Evolutionary conservation across 1,140 invertebrate genomes (phyloP), one percentile per base, ranked within the genome.

Genomic region (Diachasmimorpha longicaudata): DNA sequence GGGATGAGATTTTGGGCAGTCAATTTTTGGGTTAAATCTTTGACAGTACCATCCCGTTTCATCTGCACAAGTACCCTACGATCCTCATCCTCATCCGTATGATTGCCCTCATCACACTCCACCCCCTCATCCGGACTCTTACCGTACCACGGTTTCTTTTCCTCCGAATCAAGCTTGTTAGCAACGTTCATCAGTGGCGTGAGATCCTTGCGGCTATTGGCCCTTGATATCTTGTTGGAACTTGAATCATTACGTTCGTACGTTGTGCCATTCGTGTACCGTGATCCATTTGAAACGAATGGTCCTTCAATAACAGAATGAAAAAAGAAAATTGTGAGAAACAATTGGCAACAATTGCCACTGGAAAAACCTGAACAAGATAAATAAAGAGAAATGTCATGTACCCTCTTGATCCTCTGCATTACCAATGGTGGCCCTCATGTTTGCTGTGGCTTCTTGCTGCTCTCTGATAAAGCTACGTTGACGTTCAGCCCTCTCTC

Each of bases 21-120:
- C 78, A 97, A 87, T 87, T 95, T 95, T 84, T 96, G 95, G 37
- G 95, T 96, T 72, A 97, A 89, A 90, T 96, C 95, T 89, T 95
- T 95, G 25, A 96, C 95, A 36, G 94, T 95, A 79, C 93, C 93
- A 86, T 96, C 94, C 70, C 93, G 90, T 84, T 93, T 93, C 71
- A 93, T 82, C 77, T 93, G 92, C 70, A 93, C 82, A 67, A 93
- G 84, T 68, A 91, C 89, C 78, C 90, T 90, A 79, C 91, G 88
- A 81, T 93, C 91, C 81, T 93, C 92, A 77, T 91, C 90, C 80
- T 91, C 85, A 75, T 89, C 86, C 70, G 89, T 88, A 75, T 87
- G 84, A 84, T 91, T 88, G 75, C 86, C 88, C 76, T 89, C 85
- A 78, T 90, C 88, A 76, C 89, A 90, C 79, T 90, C 86, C 72